phyloP scores from a whole-genome alignment of 1,140 invertebrate genomes.

The Heterodera schachtii region DNA sequence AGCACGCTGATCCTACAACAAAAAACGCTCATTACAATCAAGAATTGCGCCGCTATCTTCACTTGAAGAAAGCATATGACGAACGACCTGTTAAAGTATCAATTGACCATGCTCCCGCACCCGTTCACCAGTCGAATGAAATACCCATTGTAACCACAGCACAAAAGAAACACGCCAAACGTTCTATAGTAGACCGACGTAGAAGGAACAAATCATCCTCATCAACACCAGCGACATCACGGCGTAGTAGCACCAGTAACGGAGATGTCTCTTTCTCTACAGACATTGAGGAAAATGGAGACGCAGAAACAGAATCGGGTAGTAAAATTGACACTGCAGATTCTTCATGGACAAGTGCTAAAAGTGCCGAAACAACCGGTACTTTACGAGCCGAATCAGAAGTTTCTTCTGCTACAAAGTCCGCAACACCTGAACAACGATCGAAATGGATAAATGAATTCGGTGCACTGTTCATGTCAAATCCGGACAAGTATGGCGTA shows the following conservation, averaged over 20 bases:
- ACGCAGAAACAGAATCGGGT: not conserved
- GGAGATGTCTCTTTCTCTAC: no score
- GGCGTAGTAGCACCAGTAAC: no score
- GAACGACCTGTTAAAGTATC: slow-evolving; percentile 16
- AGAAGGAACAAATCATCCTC: not conserved
- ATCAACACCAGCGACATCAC: no score
- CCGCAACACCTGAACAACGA: not conserved
- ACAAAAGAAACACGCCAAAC: slow-evolving; percentile 17
- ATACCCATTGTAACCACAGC: no score
- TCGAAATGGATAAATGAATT: not conserved
- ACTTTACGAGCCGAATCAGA: not conserved
- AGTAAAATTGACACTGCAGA: not conserved
- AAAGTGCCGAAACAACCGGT: not conserved
- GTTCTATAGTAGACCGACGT: not conserved
- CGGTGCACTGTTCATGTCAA: not conserved
- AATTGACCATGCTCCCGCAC: not conserved
- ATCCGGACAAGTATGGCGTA: slow-evolving; percentile 9
- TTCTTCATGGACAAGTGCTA: not conserved
- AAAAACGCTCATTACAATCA: slow-evolving; percentile 27
- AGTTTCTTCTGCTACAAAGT: no score
- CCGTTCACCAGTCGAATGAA: not conserved
- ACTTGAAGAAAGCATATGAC: slow-evolving; percentile 19
- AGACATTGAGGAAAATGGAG: not conserved
- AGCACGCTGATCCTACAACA: not conserved
- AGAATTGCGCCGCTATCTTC: slow-evolving; percentile 18